Percentiles rank a stretch among this genome's conserved stretches.
phyloP scores from a whole-genome alignment of 1,140 invertebrate species.

The Drosophila tani region DNA sequence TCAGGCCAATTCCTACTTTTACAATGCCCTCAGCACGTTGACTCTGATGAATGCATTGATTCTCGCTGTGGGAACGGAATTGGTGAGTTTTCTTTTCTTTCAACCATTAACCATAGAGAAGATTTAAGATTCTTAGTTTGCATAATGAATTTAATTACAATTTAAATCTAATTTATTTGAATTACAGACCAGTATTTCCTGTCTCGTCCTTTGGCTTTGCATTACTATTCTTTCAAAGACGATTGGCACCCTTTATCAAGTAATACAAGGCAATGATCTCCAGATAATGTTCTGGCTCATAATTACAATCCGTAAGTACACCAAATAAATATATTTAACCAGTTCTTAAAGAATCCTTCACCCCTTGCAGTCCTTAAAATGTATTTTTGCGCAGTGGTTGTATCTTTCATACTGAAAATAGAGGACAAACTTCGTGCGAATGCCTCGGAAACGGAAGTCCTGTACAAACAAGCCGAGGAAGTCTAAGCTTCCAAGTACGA shows the following conservation, averaged over 20 bases:
- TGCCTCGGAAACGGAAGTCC: slow-evolving; percentile 44
- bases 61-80: slow-evolving; percentile 24
- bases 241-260: not conserved
- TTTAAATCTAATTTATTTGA: no score
- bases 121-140: no score
- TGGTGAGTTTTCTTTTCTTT: slow-evolving; percentile 27
- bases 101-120: no score
- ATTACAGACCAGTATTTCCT: slow-evolving; percentile 33
- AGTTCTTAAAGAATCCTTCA: not conserved
- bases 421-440: not conserved
- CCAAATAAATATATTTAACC: not conserved
- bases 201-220: slow-evolving; percentile 44
- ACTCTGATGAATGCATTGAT: slow-evolving; percentile 21
- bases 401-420: slow-evolving; percentile 46
- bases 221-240: not conserved
- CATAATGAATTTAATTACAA: no score
- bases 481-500: not conserved
- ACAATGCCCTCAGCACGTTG: slow-evolving; percentile 3
- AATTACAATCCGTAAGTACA: slow-evolving; percentile 4
- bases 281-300: not conserved
- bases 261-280: slow-evolving; percentile 17
- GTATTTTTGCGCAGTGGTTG: slow-evolving; percentile 47
- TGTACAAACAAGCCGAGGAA: slow-evolving; percentile 26
- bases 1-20: not conserved
- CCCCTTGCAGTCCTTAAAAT: slow-evolving; percentile 34